These are phyloP conservation scores for Philhelius pedissequus DNA, from an alignment of 2,888 invertebrate genomes.

Conservation along the genomic window DNA sequence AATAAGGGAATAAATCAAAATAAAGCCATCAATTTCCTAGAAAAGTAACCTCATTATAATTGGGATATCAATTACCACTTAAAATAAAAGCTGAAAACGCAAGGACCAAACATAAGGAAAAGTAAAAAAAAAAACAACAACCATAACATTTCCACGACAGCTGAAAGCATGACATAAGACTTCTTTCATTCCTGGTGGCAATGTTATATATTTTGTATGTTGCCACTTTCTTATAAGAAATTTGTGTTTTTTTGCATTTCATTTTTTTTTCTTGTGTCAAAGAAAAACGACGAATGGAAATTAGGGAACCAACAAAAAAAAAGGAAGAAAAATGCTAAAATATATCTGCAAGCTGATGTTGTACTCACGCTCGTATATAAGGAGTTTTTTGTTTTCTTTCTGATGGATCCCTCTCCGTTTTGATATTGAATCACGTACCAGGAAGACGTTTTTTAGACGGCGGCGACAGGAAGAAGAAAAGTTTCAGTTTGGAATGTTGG, in stretches of 20 bases:
- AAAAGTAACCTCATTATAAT: slow-evolving; percentile 1
- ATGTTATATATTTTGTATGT: background rate
- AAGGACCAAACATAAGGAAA: background rate
- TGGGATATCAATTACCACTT: slow-evolving; percentile 28
- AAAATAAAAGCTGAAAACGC: slow-evolving; percentile 18
- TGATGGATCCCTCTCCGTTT: background rate
- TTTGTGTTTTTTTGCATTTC: background rate
- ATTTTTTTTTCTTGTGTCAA: background rate
- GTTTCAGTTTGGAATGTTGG: background rate
- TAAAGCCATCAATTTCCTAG: background rate
- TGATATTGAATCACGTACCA: background rate
- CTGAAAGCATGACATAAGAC: slow-evolving; percentile 36
- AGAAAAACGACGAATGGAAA: slow-evolving; percentile 37
- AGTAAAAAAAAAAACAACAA: background rate
- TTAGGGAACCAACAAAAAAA: background rate
- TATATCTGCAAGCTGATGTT: background rate
- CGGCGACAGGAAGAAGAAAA: background rate
- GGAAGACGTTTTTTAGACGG: background rate
- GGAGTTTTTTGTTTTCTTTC: background rate
- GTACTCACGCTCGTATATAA: background rate
- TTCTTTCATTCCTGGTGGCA: background rate
- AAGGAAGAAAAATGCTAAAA: background rate
- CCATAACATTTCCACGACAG: slow-evolving; percentile 29
- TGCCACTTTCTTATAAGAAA: background rate
- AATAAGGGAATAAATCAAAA: background rate